Percentiles rank a stretch among this genome's conserved stretches.
phyloP scores from a whole-genome alignment of 1,140 invertebrate species.

The Sycobia sp. region DNA sequence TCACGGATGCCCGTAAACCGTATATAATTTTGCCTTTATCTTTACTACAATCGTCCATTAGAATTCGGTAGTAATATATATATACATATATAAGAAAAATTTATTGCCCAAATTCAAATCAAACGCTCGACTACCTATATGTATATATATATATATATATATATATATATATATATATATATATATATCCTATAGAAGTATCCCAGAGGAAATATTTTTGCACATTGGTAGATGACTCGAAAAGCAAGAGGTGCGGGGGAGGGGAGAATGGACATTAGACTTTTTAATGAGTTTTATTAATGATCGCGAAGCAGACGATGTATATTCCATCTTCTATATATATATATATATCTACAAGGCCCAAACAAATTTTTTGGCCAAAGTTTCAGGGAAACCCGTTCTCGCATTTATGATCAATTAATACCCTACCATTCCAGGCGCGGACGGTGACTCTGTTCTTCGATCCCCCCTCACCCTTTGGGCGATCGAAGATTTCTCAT shows the following conservation, averaged over 20 bases:
- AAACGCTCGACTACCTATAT: no score
- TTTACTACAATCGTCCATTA: no score
- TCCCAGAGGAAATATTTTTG: background rate
- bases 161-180: background rate
- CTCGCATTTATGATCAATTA: slow-evolving; percentile 25
- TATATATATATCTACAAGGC: no score
- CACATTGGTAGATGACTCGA: background rate
- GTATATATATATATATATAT: background rate
- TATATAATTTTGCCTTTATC: no score
- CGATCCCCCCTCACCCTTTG: background rate
- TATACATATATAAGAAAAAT: no score
- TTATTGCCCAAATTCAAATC: no score
- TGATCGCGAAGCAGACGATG: background rate
- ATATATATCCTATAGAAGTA: no score
- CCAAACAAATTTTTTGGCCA: no score
- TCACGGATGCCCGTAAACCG: no score
- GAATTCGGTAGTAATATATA: no score
- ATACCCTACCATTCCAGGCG: slow-evolving; percentile 24
- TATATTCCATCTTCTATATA: background rate
- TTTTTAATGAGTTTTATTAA: slow-evolving; percentile 15
- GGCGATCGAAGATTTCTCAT: slow-evolving; percentile 40
- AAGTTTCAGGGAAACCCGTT: slow-evolving; percentile 10
- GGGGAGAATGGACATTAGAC: background rate
- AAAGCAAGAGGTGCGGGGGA: no score
- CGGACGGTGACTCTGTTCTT: no score